Percentiles rank a stretch among this genome's conserved stretches.
Evolutionary conservation across 2,797 vertebrate species (phyloP).

Genomic region (Babyrousa celebensis): DNA sequence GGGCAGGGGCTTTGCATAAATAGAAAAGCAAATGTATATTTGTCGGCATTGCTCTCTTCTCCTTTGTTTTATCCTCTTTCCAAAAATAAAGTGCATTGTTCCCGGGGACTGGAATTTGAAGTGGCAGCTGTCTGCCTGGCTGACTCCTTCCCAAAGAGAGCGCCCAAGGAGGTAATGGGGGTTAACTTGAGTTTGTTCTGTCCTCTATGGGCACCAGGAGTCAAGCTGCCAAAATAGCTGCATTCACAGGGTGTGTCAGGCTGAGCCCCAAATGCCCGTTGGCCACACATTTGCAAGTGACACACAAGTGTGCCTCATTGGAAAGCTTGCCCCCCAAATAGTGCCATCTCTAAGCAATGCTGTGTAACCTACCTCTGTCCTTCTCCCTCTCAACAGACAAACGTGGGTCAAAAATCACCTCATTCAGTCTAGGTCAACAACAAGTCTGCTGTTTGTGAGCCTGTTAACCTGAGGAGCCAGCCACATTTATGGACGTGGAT

Average conservation of each 20-base stretch:
- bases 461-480: background rate
- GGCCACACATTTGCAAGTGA: background rate
- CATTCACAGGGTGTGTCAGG: background rate
- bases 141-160: conserved; percentile 79
- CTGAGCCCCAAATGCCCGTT: background rate
- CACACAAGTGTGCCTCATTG: background rate
- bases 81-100: conserved; percentile 87
- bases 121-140: conserved; percentile 85
- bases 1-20: conserved; percentile 77
- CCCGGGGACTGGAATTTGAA: conserved; percentile 82
- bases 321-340: background rate
- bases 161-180: conserved; percentile 72
- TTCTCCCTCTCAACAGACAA: background rate
- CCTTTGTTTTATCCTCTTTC: conserved; percentile 84
- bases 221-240: conserved; percentile 72
- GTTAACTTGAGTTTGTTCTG: conserved; percentile 73
- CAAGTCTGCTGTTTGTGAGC: background rate
- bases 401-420: background rate
- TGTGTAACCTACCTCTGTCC: background rate
- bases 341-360: background rate
- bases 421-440: background rate
- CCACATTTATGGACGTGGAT: background rate
- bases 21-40: conserved; percentile 84
- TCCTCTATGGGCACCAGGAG: conserved; percentile 8
- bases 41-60: conserved; percentile 73